Percentiles rank a stretch among this genome's conserved stretches.
These are phyloP conservation scores for Leptobrachium leishanense DNA, from an alignment of 2,113 vertebrate genomes.

Conservation along the genomic window DNA sequence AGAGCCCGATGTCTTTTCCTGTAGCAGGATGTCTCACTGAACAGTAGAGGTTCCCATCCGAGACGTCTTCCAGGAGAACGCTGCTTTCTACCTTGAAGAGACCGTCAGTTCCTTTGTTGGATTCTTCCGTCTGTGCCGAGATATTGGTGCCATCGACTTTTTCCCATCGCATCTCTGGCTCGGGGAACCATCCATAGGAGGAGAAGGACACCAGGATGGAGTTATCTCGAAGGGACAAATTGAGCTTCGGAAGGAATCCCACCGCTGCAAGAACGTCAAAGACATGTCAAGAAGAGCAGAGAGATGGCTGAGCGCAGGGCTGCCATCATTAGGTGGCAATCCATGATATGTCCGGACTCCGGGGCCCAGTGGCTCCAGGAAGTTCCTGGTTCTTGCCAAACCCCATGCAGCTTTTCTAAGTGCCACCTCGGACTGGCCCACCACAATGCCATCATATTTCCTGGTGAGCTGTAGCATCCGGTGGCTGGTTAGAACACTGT, in stretches of 20 bases:
- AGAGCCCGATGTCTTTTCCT: slow-evolving; percentile 2
- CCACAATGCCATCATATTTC: too few relatives aligned
- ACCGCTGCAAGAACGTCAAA: slow-evolving; percentile 3
- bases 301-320: background rate
- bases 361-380: too few relatives aligned
- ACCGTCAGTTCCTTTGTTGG: slow-evolving; percentile 21
- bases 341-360: too few relatives aligned
- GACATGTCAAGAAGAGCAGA: background rate
- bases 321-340: too few relatives aligned
- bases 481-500: too few relatives aligned
- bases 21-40: slow-evolving; percentile 11
- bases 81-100: background rate
- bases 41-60: background rate
- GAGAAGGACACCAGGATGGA: slow-evolving; percentile 5
- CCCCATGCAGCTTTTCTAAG: too few relatives aligned
- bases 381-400: too few relatives aligned
- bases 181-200: slow-evolving; percentile 27
- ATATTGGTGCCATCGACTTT: background rate
- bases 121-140: background rate
- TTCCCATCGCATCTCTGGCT: slow-evolving; percentile 17
- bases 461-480: too few relatives aligned
- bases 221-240: slow-evolving; percentile 1
- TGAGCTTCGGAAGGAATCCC: slow-evolving; percentile 24
- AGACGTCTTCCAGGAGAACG: background rate
- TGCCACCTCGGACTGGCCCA: too few relatives aligned